Percentiles rank a stretch among this genome's conserved stretches.
These are phyloP conservation scores for Eurypyga helias DNA, from an alignment of 2,113 vertebrate species.

Conservation along the genomic window DNA sequence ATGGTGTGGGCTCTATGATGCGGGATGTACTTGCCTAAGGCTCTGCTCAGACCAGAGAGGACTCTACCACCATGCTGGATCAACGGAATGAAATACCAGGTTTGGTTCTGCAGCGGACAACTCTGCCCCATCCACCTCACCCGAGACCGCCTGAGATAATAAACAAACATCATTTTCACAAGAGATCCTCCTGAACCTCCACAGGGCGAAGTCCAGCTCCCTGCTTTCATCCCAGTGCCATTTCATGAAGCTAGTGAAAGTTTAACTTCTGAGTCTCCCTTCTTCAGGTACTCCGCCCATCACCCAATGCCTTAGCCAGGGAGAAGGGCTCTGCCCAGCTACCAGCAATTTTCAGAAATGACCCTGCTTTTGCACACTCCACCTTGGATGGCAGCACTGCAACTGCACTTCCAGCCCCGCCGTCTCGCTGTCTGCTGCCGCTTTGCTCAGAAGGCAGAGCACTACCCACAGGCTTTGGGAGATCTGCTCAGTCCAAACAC, in stretches of 20 bases:
- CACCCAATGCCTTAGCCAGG: not conserved
- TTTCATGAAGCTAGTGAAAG: not conserved
- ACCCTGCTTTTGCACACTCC: not conserved
- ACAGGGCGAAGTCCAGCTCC: not conserved
- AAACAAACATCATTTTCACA: not conserved
- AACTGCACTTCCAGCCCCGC: not conserved
- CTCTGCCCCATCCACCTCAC: not conserved
- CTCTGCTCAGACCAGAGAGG: not conserved
- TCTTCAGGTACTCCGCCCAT: no score
- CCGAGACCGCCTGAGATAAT: rapidly evolving
- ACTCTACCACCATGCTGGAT: not conserved
- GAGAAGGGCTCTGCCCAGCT: not conserved
- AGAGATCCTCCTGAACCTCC: not conserved
- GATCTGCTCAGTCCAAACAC: not conserved
- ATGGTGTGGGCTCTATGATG: rapidly evolving
- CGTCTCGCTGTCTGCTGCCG: rapidly evolving
- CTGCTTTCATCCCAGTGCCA: not conserved
- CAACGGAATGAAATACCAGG: not conserved
- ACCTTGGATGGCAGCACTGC: not conserved
- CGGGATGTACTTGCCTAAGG: rapidly evolving
- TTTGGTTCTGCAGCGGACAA: not conserved
- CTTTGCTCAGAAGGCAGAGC: not conserved
- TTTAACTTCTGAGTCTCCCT: not conserved
- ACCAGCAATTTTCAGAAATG: not conserved
- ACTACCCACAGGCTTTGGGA: not conserved